Conservation (phyloP, 2,113 vertebrate species). For the Caranx melampygus region DNA sequence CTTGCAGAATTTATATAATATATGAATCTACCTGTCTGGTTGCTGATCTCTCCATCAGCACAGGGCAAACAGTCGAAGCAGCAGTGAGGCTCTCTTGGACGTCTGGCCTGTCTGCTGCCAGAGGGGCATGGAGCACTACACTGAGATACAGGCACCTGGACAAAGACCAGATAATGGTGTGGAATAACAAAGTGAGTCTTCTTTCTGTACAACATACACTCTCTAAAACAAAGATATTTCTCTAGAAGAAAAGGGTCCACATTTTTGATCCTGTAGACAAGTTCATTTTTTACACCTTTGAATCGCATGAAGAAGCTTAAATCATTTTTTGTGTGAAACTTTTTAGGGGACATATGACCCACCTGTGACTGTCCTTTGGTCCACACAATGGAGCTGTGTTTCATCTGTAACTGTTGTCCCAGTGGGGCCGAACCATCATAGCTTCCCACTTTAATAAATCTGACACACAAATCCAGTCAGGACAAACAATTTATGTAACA, state of each 20-base stretch:
- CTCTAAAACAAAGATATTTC: background rate
- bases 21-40: conserved; percentile 71
- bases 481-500: background rate
- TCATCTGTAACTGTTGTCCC: conserved; percentile 71
- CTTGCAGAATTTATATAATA: background rate
- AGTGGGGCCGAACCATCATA: conserved; percentile 81
- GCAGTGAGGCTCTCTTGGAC: conserved; percentile 73
- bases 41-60: conserved; percentile 82
- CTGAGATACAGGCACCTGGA: conserved; percentile 80
- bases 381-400: conserved; percentile 77
- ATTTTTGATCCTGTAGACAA: background rate
- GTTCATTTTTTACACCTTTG: background rate
- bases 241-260: background rate
- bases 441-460: conserved; percentile 79
- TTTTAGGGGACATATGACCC: background rate
- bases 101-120: conserved; percentile 77
- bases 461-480: background rate
- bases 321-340: background rate
- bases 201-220: background rate
- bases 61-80: conserved; percentile 85
- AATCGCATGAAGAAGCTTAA: background rate
- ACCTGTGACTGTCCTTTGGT: conserved; percentile 75
- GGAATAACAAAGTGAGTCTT: background rate
- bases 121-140: conserved; percentile 76
- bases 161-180: background rate